These are phyloP conservation scores for Lepidocyrtinus sp. DNA, from an alignment of 2,888 invertebrate genomes.

Conservation along the genomic window DNA sequence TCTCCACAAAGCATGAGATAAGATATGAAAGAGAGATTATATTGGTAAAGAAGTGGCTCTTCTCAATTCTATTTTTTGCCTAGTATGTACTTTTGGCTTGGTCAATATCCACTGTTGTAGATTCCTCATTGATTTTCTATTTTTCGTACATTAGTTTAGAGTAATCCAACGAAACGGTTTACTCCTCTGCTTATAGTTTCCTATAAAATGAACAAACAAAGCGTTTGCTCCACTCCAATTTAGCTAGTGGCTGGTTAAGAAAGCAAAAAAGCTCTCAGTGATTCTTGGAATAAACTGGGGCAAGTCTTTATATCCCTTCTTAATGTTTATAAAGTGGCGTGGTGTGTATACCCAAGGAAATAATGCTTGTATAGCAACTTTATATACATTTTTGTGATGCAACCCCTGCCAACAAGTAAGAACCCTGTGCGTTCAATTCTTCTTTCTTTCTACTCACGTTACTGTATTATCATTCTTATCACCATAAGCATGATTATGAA, in stretches of 20 bases:
- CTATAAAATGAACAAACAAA: slow-evolving; percentile 41
- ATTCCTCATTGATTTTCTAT: neutral
- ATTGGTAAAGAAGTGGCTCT: slow-evolving; percentile 1
- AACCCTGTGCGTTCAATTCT: no score
- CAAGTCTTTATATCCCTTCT: no score
- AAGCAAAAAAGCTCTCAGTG: slow-evolving; percentile 23
- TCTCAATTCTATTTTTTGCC: neutral
- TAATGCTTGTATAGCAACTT: neutral
- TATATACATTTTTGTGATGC: no score
- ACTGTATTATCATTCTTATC: no score
- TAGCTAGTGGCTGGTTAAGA: slow-evolving; percentile 52
- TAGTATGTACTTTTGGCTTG: slow-evolving; percentile 37
- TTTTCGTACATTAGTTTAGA: slow-evolving; percentile 18
- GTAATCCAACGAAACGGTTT: slow-evolving; percentile 36
- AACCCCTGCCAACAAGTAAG: no score
- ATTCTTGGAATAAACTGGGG: slow-evolving; percentile 53
- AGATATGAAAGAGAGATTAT: slow-evolving; percentile 39
- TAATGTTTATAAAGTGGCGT: neutral
- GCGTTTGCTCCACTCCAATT: slow-evolving; percentile 29
- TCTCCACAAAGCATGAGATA: slow-evolving; percentile 46
- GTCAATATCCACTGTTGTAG: slow-evolving; percentile 53
- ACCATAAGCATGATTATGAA: neutral
- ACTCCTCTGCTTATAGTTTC: no score
- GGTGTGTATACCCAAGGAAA: neutral
- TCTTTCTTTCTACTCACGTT: neutral